These are phyloP conservation scores for Amblyjoppa proteus DNA, from an alignment of 2,888 invertebrate genomes.

Conservation along the genomic window DNA sequence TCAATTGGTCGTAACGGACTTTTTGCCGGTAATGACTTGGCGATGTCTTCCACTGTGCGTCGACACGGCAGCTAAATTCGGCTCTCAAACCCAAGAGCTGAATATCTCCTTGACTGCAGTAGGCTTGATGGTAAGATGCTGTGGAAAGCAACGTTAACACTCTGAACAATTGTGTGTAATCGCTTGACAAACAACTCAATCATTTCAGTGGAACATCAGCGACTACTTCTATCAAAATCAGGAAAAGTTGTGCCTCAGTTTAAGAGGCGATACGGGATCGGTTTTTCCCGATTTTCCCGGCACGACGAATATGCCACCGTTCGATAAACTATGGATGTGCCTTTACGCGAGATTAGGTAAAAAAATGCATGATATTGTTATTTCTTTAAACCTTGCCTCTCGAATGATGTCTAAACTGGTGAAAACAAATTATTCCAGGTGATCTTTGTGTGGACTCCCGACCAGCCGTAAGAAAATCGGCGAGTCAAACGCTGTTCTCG, in stretches of 20 bases:
- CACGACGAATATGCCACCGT: slow-evolving; percentile 93
- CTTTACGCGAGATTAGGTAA: slow-evolving; percentile 93
- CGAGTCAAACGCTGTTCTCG: slow-evolving; percentile 98
- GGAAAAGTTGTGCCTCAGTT: slow-evolving; percentile 91
- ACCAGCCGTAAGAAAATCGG: slow-evolving; percentile 98
- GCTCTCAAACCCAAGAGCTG: slow-evolving; percentile 97
- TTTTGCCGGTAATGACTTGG: slow-evolving; percentile 96
- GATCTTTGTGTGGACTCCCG: slow-evolving; percentile 97
- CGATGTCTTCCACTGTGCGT: slow-evolving; percentile 96
- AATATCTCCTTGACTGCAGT: slow-evolving; percentile 99
- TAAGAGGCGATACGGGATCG: slow-evolving; percentile 90
- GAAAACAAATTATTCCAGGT: slow-evolving; percentile 84
- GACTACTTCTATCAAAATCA: slow-evolving; percentile 99
- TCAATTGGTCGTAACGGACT: slow-evolving; percentile 97
- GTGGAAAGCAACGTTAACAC: not conserved
- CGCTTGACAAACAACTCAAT: slow-evolving; percentile 11
- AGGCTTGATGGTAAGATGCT: slow-evolving; percentile 92
- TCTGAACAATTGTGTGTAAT: not conserved
- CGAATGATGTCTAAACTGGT: not conserved
- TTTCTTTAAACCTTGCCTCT: not conserved
- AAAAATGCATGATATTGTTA: slow-evolving; percentile 71
- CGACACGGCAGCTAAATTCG: slow-evolving; percentile 97
- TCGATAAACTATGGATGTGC: slow-evolving; percentile 98
- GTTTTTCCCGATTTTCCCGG: slow-evolving; percentile 94
- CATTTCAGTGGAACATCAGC: slow-evolving; percentile 97